Conservation (phyloP, 2,113 vertebrate species). For the Brevimyrus niger region DNA sequence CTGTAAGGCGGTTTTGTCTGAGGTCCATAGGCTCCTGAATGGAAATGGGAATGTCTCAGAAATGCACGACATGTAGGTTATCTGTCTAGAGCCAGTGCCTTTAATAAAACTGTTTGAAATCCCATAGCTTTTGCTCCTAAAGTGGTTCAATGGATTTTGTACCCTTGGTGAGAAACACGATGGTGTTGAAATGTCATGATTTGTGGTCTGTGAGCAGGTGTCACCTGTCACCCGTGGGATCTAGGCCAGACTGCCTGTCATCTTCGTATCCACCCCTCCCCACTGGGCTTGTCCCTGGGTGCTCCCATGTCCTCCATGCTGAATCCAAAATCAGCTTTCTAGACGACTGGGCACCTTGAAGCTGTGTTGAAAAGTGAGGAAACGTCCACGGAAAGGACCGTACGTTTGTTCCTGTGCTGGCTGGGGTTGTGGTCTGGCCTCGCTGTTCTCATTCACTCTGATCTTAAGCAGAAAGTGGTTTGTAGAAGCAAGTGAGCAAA, state of each 20-base stretch:
- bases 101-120: not conserved
- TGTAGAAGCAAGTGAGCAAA: not conserved
- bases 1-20: not conserved
- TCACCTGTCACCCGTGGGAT: not conserved
- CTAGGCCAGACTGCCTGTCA: not conserved
- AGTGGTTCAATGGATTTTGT: not conserved
- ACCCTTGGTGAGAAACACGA: not conserved
- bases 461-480: not conserved
- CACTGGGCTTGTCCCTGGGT: not conserved
- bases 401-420: not conserved
- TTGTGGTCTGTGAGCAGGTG: not conserved
- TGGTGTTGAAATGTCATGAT: not conserved
- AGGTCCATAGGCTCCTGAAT: not conserved
- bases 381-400: not conserved
- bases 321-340: not conserved
- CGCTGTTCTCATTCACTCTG: not conserved
- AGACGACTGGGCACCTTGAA: not conserved
- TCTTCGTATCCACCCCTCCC: not conserved
- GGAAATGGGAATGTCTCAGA: not conserved
- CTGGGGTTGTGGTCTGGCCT: not conserved
- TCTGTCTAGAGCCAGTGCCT: not conserved
- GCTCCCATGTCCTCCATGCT: not conserved
- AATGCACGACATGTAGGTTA: not conserved
- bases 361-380: not conserved
- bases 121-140: not conserved